A percentile compares a stretch with the other conserved stretches of the same genome.
Evolutionary conservation across 1,140 invertebrate genomes (phyloP).

Genomic region (Anoplolepis gracilipes): DNA sequence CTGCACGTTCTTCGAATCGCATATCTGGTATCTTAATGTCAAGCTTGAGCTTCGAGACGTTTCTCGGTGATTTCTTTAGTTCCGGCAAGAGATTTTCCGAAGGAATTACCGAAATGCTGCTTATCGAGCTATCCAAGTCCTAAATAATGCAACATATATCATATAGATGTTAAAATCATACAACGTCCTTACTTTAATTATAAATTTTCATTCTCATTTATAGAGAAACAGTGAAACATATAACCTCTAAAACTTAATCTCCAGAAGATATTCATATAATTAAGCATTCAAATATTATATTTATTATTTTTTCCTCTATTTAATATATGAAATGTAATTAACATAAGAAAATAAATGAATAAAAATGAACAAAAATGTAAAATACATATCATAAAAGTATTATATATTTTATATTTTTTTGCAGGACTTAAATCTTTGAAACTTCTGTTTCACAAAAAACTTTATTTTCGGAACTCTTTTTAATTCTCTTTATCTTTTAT

Average conservation of each 20-base stretch:
- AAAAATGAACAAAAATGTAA: too few relatives aligned
- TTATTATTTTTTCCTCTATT: too few relatives aligned
- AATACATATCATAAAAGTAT: too few relatives aligned
- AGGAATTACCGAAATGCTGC: constrained; percentile 22
- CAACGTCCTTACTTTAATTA: background rate
- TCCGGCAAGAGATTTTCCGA: constrained; percentile 48
- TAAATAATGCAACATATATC: constrained; percentile 2
- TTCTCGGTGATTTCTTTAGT: constrained; percentile 14
- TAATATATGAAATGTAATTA: too few relatives aligned
- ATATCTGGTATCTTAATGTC: constrained; percentile 25
- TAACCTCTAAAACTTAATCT: too few relatives aligned
- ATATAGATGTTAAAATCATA: background rate
- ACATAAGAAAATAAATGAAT: too few relatives aligned
- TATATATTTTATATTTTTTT: too few relatives aligned
- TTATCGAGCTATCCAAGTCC: constrained; percentile 37
- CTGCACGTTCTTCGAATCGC: background rate
- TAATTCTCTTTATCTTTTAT: background rate
- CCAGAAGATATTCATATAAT: too few relatives aligned
- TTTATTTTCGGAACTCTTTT: background rate
- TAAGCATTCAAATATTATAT: too few relatives aligned
- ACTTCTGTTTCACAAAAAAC: background rate
- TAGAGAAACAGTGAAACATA: too few relatives aligned
- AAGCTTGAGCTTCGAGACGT: background rate
- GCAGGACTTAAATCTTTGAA: background rate
- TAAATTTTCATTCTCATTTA: background rate